Evolutionary conservation across 1,140 invertebrate genomes (phyloP), one percentile per base, ranked within the genome.

Genomic region (Dufourea novaeangliae): DNA sequence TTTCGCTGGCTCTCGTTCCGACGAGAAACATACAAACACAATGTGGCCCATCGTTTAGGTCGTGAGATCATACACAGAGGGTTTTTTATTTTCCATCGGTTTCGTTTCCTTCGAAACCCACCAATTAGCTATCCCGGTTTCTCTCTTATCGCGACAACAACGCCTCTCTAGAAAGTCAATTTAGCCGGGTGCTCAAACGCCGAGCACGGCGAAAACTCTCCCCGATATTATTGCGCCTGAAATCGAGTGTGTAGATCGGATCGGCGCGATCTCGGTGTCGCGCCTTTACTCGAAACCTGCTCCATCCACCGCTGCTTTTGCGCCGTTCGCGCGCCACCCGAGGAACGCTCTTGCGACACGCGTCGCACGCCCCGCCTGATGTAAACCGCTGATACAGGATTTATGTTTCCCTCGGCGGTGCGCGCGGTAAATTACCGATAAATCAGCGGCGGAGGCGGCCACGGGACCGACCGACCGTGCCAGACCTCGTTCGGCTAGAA

Each of bases 351-450:
- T 85, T 85, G 71, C 83, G 83, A 85, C 83, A 85, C 83, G 83
- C 83, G 83, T 84, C 83, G 78, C 78, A 64, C 72, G 78, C 81
- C n/a, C n/a, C 80, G 77, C 54, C 57, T 56, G 83, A 85, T 84
- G 78, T 80, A 85, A 85, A 70, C 63, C 69, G 68, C 64, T 78
- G 83, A 85, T 85, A 84, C 67, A 84, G 64, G 83, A 85, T 85
- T 85, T 85, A 85, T 85, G 78, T 73, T 78, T 71, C 57, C 50
- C 62, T 66, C 37, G 80, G n/a, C 56, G 62, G 68, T 67, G 63
- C 68, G n/a, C 46, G 56, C 37, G 80, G 54, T 69, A 73, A 80
- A 84, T 85, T 80, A 80, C 72, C 74, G 72, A 77, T 84, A 85
- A 85, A 85, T 85, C 83, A 81, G 52, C 62, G 37, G 37, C 17